Conservation (phyloP, 2,888 invertebrate species). For the Chaitophorus viminalis region DNA sequence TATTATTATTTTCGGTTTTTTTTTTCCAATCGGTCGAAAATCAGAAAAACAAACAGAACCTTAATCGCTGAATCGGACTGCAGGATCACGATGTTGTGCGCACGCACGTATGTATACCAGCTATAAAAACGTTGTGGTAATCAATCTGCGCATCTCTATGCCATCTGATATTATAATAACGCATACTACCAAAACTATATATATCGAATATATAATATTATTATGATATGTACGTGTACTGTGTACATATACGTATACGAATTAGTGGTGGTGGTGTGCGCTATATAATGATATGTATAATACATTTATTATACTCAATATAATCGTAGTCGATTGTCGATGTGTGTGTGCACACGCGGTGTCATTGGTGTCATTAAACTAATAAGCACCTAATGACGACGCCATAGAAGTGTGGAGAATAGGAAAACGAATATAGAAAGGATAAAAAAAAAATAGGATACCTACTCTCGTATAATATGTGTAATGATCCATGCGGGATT, state of each 20-base stretch:
- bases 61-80: not conserved
- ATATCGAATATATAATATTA: not conserved
- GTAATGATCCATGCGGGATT: not conserved
- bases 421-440: not conserved
- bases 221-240: not conserved
- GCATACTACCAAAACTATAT: not conserved
- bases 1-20: too few species aligned
- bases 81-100: not conserved
- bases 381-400: constrained; percentile 22
- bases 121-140: too few species aligned
- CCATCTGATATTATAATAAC: not conserved
- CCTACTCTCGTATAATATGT: not conserved
- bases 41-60: constrained; percentile 8
- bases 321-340: not conserved
- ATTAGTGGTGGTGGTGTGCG: too few species aligned
- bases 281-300: too few species aligned
- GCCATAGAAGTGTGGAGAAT: not conserved
- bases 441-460: not conserved
- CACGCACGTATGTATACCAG: not conserved
- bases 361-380: constrained; percentile 28
- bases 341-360: not conserved
- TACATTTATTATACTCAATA: not conserved
- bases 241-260: not conserved
- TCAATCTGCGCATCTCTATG: not conserved
- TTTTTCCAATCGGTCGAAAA: not conserved